phyloP scores from a whole-genome alignment of 2,797 vertebrate genomes.

The Muscicapa comitata region DNA sequence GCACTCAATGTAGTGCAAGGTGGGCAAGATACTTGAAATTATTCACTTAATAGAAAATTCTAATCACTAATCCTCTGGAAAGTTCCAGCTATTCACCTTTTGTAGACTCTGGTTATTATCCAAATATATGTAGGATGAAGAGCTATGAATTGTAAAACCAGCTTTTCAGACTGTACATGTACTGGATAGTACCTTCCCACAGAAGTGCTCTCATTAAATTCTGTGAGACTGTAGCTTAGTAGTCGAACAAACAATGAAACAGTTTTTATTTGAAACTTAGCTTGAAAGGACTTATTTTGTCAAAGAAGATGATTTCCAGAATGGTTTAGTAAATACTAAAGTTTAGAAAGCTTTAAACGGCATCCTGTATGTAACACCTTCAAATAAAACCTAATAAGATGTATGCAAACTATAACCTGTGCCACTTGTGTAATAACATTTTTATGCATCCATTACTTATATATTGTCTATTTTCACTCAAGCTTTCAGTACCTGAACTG shows the following conservation, averaged over 20 bases:
- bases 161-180: neutral
- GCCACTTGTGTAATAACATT: neutral
- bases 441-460: neutral
- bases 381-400: neutral
- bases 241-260: neutral
- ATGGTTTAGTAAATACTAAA: neutral
- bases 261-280: neutral
- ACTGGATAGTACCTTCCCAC: neutral
- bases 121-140: neutral
- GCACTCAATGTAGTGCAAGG: neutral
- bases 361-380: neutral
- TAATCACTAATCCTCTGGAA: neutral
- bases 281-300: neutral
- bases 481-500: neutral
- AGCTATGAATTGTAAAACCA: neutral
- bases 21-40: neutral
- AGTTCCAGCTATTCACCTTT: neutral
- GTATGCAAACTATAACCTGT: neutral
- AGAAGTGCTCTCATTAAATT: neutral
- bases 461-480: neutral
- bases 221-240: neutral
- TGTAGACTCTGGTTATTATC: neutral
- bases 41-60: neutral
- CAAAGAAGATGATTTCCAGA: neutral
- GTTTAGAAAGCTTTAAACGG: neutral